These are phyloP conservation scores for Zonitis immaculata DNA, from an alignment of 2,888 invertebrate species.

Conservation along the genomic window DNA sequence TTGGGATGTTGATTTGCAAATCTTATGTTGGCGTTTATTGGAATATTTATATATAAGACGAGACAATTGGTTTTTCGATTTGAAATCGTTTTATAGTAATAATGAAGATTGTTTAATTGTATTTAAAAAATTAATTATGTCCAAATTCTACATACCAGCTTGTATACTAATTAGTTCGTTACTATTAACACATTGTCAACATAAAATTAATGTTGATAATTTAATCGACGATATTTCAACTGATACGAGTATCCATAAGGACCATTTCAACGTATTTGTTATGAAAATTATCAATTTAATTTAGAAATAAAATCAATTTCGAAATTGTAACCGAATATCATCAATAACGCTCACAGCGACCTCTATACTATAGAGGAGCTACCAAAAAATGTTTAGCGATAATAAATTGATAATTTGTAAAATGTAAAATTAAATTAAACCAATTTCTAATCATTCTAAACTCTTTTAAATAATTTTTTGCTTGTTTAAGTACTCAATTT, in stretches of 20 bases:
- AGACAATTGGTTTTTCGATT: conserved; percentile 7
- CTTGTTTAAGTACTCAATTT: too few relatives aligned
- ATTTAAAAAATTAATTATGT: conserved; percentile 8
- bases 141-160: conserved; percentile 14
- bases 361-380: too few relatives aligned
- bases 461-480: too few relatives aligned
- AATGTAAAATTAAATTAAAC: too few relatives aligned
- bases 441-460: too few relatives aligned
- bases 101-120: conserved; percentile 5
- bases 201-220: conserved; percentile 7
- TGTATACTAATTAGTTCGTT: conserved; percentile 10
- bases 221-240: conserved; percentile 7
- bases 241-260: conserved; percentile 9
- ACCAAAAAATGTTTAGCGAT: too few relatives aligned
- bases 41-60: conserved; percentile 9
- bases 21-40: conserved; percentile 9
- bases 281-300: conserved; percentile 7
- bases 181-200: conserved; percentile 5
- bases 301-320: background rate
- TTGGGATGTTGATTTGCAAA: conserved; percentile 3
- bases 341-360: too few relatives aligned
- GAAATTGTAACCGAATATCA: too few relatives aligned
- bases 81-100: conserved; percentile 9
- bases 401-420: too few relatives aligned
- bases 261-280: conserved; percentile 8